phyloP scores from a whole-genome alignment of 2,888 invertebrate genomes.

The Noctua fimbriata region DNA sequence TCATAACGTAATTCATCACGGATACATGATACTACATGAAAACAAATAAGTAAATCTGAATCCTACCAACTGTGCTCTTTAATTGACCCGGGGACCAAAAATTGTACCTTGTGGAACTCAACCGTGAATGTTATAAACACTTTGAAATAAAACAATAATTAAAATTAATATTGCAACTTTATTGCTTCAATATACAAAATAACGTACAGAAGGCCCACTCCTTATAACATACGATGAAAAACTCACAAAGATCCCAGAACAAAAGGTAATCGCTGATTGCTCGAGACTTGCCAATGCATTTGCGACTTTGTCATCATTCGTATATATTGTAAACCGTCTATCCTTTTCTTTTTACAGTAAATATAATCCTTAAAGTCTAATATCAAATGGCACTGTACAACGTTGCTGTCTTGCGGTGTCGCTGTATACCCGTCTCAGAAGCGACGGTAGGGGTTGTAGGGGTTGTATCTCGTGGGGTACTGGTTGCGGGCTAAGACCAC shows the following conservation, averaged over 20 bases:
- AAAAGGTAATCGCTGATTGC: neutral
- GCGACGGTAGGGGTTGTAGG: conserved; percentile 74
- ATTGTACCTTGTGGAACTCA: neutral
- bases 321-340: conserved; percentile 14
- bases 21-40: neutral
- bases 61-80: neutral
- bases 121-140: neutral
- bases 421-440: conserved; percentile 63
- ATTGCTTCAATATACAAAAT: conserved; percentile 65
- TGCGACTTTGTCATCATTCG: conserved; percentile 17
- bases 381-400: conserved; percentile 71
- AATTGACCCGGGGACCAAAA: no score
- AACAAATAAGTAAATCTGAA: neutral
- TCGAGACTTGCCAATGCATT: neutral
- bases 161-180: conserved; percentile 58
- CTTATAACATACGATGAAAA: conserved; percentile 33
- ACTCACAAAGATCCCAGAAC: neutral
- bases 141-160: conserved; percentile 49
- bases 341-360: conserved; percentile 28
- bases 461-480: conserved; percentile 72
- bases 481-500: conserved; percentile 77
- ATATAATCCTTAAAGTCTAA: conserved; percentile 57
- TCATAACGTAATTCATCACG: neutral
- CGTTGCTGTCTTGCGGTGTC: conserved; percentile 54
- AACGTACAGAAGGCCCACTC: conserved; percentile 36